Base-by-base conservation (phyloP, 2,113 vertebrate species). In the Dipodomys ordii region DNA sequence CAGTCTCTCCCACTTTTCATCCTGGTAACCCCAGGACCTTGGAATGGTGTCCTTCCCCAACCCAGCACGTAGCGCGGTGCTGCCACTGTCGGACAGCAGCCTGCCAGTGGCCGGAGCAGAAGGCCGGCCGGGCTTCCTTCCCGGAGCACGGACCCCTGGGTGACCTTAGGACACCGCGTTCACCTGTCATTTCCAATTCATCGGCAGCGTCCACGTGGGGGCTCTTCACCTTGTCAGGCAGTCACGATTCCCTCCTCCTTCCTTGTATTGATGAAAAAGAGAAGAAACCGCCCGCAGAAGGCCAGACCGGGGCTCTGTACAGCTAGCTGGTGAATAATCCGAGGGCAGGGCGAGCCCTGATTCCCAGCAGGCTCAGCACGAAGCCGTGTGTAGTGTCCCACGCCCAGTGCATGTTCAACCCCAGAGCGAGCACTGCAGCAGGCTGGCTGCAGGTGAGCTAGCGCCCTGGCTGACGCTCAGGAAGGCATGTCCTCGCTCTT, bases 41-140 rank as follows among this genome's bases (percentile, higher is more conserved):
- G 28, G 96, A 96, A 88, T 23, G 87, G 83, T 57, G 72, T n/a
- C 0, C 93, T 95, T 95, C 81, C 95, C 91, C 88, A 92, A 86
- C 74, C 13, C 95, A 85, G 32, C 57, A 80, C 96, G 98, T 96
- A 89, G 72, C 77, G 18, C 32, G 6, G 83, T 92, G 74, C 64
- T 81, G 83, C 35, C 84, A 77, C 81, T 94, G 90, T 91, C 85
- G 97, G 93, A 97, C 95, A 80, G 49, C 87, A 92, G 67, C 62
- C 87, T 97, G 88, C 97, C 93, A 97, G 92, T 96, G n/a, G 77
- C 49, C 96, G 88, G 97, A 96, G 97, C 80, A 92, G 79, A 96
- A 89, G 92, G 69, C 39, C 39, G 39, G 39, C 39, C 39, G 39
- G 39, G 39, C 39, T 97, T 94, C 71, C 87, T 79, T 95, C 90